Conservation (phyloP, 1,140 invertebrate genomes). For the Anadara kagoshimensis region DNA sequence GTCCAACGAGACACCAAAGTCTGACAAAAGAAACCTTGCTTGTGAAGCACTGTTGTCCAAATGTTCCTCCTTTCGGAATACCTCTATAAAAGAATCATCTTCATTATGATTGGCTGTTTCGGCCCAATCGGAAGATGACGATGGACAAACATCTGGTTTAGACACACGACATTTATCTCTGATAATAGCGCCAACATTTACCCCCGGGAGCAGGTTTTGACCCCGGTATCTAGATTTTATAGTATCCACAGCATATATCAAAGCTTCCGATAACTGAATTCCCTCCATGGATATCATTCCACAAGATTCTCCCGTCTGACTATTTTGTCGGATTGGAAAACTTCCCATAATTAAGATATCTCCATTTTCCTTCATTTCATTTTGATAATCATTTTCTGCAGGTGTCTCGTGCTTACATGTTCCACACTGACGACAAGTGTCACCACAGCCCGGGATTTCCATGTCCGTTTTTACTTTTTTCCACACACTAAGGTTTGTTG, state of each 20-base stretch:
- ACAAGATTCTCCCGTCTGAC: slow-evolving; percentile 17
- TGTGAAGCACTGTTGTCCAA: neutral
- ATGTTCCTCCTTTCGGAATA: neutral
- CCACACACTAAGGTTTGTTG: neutral
- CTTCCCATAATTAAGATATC: slow-evolving; percentile 38
- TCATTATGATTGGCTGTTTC: too few species aligned
- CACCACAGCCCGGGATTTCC: neutral
- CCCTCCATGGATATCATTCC: slow-evolving; percentile 23
- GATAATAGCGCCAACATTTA: slow-evolving; percentile 34
- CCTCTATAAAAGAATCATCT: too few species aligned
- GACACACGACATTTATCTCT: slow-evolving; percentile 43
- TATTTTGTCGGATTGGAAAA: slow-evolving; percentile 38
- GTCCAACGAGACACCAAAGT: neutral
- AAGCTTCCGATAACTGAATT: slow-evolving; percentile 19
- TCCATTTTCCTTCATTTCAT: slow-evolving; percentile 10
- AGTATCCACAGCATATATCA: slow-evolving; percentile 36
- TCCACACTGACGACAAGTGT: neutral
- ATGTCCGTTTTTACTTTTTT: neutral
- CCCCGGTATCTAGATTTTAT: slow-evolving; percentile 13
- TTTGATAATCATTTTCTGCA: slow-evolving; percentile 5
- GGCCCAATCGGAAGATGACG: neutral
- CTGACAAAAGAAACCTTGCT: neutral
- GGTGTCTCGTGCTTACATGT: neutral
- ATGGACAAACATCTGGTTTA: neutral
- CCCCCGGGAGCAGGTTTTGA: neutral